Evolutionary conservation across 1,140 invertebrate genomes (phyloP).

Genomic region (Colletes latitarsis): DNA sequence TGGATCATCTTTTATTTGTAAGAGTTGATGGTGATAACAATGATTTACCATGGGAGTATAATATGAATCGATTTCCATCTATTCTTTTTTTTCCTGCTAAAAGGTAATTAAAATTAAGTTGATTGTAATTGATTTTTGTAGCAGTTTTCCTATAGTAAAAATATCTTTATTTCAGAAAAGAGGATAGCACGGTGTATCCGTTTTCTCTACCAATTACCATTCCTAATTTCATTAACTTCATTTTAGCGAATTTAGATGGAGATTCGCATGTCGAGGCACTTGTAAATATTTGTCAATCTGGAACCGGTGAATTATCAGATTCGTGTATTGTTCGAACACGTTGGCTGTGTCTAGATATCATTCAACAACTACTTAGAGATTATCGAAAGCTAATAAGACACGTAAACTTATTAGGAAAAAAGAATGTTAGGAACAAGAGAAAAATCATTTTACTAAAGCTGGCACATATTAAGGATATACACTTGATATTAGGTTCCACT

Average conservation of each 20-base stretch:
- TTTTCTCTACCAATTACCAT: constrained; percentile 83
- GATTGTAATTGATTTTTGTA: neutral
- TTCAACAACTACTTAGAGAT: constrained; percentile 69
- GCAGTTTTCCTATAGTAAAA: neutral
- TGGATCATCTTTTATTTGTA: constrained; percentile 83
- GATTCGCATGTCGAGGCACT: constrained; percentile 77
- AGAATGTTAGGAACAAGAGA: constrained; percentile 49
- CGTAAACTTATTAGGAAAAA: constrained; percentile 46
- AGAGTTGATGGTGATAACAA: constrained; percentile 90
- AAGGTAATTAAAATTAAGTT: constrained; percentile 77
- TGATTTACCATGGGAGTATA: constrained; percentile 91
- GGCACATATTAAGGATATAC: constrained; percentile 74
- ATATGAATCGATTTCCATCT: constrained; percentile 87
- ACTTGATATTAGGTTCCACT: constrained; percentile 73
- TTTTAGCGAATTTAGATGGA: constrained; percentile 85
- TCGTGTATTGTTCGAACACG: constrained; percentile 75
- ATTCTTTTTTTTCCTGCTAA: constrained; percentile 88
- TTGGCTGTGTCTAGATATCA: constrained; percentile 74
- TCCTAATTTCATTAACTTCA: constrained; percentile 87
- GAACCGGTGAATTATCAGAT: constrained; percentile 68
- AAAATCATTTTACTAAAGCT: constrained; percentile 72
- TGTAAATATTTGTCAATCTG: constrained; percentile 76
- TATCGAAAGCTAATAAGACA: constrained; percentile 69
- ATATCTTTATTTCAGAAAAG: constrained; percentile 82
- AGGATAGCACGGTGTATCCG: constrained; percentile 88